Conservation (phyloP, 2,888 invertebrate species). For the Scrobipalpa costella region DNA sequence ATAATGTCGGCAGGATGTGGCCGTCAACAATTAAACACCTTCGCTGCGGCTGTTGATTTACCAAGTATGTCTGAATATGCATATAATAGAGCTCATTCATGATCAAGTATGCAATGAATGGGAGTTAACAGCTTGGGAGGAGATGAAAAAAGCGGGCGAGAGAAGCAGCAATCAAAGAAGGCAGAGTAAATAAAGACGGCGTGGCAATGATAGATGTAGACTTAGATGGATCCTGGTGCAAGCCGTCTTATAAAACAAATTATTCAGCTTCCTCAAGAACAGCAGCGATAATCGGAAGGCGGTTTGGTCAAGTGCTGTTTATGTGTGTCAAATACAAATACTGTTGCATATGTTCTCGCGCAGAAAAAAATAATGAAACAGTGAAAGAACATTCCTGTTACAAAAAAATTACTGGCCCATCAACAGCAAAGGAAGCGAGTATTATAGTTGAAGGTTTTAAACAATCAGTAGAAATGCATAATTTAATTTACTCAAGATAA, state of each 20-base stretch:
- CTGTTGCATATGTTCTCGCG: slow-evolving; percentile 31
- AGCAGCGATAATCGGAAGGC: slow-evolving; percentile 28
- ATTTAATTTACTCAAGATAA: slow-evolving; percentile 28
- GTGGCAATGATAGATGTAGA: slow-evolving; percentile 2
- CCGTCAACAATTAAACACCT: slow-evolving; percentile 27
- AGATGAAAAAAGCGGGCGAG: slow-evolving; percentile 6
- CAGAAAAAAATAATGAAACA: slow-evolving; percentile 27
- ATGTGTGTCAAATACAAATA: slow-evolving; percentile 31
- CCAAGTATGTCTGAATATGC: slow-evolving; percentile 24
- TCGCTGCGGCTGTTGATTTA: slow-evolving; percentile 28
- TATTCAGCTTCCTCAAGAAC: background rate
- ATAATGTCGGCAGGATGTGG: slow-evolving; percentile 29
- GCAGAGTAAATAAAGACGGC: slow-evolving; percentile 3
- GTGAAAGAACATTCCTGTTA: slow-evolving; percentile 31
- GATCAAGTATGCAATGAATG: background rate
- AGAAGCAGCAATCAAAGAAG: background rate
- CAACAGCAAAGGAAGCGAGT: slow-evolving; percentile 33
- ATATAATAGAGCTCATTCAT: slow-evolving; percentile 24
- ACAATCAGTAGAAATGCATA: too few species aligned
- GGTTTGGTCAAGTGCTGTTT: slow-evolving; percentile 30
- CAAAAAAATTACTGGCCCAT: slow-evolving; percentile 34
- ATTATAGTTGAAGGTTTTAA: slow-evolving; percentile 37
- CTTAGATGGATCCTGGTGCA: slow-evolving; percentile 8
- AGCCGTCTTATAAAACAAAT: slow-evolving; percentile 21
- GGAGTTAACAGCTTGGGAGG: slow-evolving; percentile 12